phyloP scores from a whole-genome alignment of 2,888 invertebrate genomes.

The Pecten maximus region DNA sequence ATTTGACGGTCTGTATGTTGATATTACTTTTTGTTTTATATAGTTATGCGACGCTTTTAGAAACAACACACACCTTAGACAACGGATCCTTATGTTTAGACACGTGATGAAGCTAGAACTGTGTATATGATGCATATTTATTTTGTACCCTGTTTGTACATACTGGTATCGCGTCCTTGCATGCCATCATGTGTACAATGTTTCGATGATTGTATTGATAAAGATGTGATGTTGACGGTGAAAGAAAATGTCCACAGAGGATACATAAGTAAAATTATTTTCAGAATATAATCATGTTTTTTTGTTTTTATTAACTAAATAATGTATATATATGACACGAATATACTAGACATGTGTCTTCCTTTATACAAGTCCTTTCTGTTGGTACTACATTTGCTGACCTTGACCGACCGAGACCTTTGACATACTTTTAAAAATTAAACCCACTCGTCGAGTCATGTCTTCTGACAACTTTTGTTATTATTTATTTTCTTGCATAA shows the following conservation, averaged over 20 bases:
- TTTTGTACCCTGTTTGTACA: not conserved
- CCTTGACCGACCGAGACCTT: too few species aligned
- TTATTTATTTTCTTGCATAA: too few species aligned
- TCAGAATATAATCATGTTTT: not conserved
- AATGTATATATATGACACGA: too few species aligned
- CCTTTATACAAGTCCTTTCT: too few species aligned
- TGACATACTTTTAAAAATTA: too few species aligned
- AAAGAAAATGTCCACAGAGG: not conserved
- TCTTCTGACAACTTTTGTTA: too few species aligned
- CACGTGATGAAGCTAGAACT: not conserved
- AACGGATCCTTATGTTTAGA: not conserved
- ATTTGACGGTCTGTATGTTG: not conserved
- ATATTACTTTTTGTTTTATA: not conserved
- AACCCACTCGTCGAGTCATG: too few species aligned
- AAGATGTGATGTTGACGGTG: slow-evolving; percentile 1
- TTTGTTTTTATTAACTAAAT: not conserved
- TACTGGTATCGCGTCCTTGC: not conserved
- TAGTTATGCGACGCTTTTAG: not conserved
- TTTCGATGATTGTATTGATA: not conserved
- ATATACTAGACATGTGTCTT: too few species aligned
- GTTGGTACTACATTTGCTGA: too few species aligned
- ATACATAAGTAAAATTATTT: slow-evolving; percentile 26
- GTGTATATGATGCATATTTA: not conserved
- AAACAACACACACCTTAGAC: not conserved
- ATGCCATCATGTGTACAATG: not conserved